Conservation (phyloP, 2,797 vertebrate genomes). For the Leptodactylus fallax region DNA sequence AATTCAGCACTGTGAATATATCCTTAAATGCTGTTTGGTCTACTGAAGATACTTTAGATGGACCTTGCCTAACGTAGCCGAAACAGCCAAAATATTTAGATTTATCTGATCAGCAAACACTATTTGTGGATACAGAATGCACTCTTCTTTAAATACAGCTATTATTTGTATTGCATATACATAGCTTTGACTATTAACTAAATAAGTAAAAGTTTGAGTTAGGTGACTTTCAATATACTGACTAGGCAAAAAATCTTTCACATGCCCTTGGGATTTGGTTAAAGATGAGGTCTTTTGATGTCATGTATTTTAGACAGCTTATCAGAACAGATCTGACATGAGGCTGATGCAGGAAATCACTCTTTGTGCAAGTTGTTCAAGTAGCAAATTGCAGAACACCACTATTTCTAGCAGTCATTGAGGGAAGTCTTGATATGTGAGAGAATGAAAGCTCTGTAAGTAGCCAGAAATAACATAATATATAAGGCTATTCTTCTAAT, state of each 20-base stretch:
- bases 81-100: too few species aligned
- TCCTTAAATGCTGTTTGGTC: too few species aligned
- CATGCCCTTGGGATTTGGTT: conserved; percentile 46
- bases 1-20: too few species aligned
- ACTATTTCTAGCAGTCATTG: background rate
- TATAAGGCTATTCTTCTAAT: too few species aligned
- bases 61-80: too few species aligned
- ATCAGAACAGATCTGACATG: conserved; percentile 52
- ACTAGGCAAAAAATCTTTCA: conserved; percentile 19
- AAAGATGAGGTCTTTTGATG: conserved; percentile 57
- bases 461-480: too few species aligned
- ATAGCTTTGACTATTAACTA: conserved; percentile 15
- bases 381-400: conserved; percentile 46
- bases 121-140: too few species aligned
- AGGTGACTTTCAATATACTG: conserved; percentile 26
- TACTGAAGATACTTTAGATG: too few species aligned
- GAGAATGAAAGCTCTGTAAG: background rate
- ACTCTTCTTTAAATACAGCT: too few species aligned
- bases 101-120: too few species aligned
- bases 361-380: conserved; percentile 43
- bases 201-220: conserved; percentile 26
- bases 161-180: background rate
- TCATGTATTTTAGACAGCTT: conserved; percentile 53
- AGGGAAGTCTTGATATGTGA: conserved; percentile 23
- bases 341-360: conserved; percentile 49